Percentiles rank a stretch among this genome's conserved stretches.
phyloP scores from a whole-genome alignment of 1,140 invertebrate species.

The Macrocentrus cingulum region DNA sequence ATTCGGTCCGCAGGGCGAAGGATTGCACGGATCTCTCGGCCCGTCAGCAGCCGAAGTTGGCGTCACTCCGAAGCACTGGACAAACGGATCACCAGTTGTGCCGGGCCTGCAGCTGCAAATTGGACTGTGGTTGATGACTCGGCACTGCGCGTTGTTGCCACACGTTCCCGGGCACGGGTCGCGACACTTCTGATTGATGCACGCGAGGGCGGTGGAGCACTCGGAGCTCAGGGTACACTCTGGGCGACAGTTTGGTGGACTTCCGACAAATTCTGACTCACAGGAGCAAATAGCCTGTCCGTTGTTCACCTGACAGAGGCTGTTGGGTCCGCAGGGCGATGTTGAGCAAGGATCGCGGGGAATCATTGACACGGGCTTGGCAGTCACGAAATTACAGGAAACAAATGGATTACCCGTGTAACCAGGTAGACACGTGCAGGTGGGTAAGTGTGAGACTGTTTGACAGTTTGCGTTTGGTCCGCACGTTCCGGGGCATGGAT shows the following conservation, averaged over 20 bases:
- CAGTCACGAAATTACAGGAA: constrained; percentile 58
- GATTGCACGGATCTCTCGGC: constrained; percentile 58
- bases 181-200: constrained; percentile 59
- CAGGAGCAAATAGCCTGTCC: constrained; percentile 59
- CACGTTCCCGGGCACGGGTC: constrained; percentile 65
- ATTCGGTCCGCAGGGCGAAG: constrained; percentile 72
- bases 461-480: constrained; percentile 74
- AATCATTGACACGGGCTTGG: constrained; percentile 10
- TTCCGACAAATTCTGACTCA: constrained; percentile 59
- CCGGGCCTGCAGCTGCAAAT: constrained; percentile 60
- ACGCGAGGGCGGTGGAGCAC: constrained; percentile 60
- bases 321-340: constrained; percentile 63
- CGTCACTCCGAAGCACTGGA: constrained; percentile 38
- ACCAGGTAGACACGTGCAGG: constrained; percentile 70
- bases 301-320: constrained; percentile 57
- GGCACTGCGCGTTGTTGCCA: constrained; percentile 62
- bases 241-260: constrained; percentile 60
- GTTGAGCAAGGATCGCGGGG: constrained; percentile 55
- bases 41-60: constrained; percentile 27
- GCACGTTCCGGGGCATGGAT: constrained; percentile 78
- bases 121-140: constrained; percentile 61
- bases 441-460: constrained; percentile 72
- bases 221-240: constrained; percentile 65
- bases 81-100: constrained; percentile 35
- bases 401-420: constrained; percentile 76